Conservation (phyloP, 2,113 vertebrate species). For the Poecile atricapillus region DNA sequence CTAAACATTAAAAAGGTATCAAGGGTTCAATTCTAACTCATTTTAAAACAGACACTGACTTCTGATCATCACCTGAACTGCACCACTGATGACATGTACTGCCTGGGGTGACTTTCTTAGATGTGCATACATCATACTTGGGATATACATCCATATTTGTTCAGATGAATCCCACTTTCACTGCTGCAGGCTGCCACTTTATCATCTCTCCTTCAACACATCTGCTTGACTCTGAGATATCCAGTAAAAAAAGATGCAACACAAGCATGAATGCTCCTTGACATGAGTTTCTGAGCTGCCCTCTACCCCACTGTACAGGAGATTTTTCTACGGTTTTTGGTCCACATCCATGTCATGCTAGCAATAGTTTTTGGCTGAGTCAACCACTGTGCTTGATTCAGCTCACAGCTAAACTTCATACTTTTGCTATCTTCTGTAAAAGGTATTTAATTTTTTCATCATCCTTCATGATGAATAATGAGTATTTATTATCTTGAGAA, state of each 20-base stretch:
- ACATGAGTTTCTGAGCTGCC: background rate
- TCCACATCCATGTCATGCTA: background rate
- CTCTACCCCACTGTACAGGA: accelerated
- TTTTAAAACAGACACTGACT: background rate
- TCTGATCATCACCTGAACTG: background rate
- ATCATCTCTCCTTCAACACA: background rate
- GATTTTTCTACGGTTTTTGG: background rate
- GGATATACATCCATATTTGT: background rate
- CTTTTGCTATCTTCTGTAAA: background rate
- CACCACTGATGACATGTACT: background rate
- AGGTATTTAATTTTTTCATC: background rate
- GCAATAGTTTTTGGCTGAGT: background rate
- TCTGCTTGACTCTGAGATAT: background rate
- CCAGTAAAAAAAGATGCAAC: background rate
- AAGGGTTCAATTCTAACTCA: background rate
- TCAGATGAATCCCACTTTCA: background rate
- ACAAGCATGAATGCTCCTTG: background rate
- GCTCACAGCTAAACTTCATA: background rate
- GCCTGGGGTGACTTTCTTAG: background rate
- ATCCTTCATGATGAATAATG: background rate
- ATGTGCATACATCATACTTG: background rate
- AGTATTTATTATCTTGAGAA: background rate
- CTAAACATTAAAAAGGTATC: background rate
- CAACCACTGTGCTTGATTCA: background rate
- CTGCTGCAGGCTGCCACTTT: background rate